phyloP scores from a whole-genome alignment of 2,888 invertebrate genomes.

The Timema podura region DNA sequence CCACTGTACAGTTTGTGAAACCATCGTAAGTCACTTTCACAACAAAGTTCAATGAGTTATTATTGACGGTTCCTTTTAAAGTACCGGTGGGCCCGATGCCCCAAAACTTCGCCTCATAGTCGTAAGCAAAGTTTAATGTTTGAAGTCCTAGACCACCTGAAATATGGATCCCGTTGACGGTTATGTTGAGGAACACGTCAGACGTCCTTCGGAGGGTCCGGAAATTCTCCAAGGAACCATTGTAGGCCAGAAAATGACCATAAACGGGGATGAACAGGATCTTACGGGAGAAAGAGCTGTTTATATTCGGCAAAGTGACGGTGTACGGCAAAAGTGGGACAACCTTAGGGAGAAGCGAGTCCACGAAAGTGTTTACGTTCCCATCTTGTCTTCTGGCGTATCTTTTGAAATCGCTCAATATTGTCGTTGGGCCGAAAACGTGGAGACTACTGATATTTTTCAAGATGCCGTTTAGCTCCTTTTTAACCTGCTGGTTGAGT shows the following conservation, averaged over 20 bases:
- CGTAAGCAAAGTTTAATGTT: not conserved
- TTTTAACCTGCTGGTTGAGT: not conserved
- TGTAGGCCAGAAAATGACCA: not conserved
- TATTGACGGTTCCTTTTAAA: not conserved
- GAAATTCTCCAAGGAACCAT: not conserved
- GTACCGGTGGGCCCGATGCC: not conserved
- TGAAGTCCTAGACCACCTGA: not conserved
- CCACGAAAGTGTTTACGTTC: conserved; percentile 2
- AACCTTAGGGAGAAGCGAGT: not conserved
- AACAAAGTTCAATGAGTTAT: conserved; percentile 2
- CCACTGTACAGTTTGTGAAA: not conserved
- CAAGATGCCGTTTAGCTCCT: not conserved
- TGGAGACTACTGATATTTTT: not conserved
- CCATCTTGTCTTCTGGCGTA: not conserved
- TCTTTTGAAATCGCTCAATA: not conserved
- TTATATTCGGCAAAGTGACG: not conserved
- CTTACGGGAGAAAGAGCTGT: not conserved
- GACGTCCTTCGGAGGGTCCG: conserved; percentile 5
- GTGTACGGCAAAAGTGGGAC: not conserved
- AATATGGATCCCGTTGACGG: not conserved
- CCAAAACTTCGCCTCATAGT: not conserved
- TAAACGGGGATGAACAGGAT: not conserved
- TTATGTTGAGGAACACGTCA: not conserved
- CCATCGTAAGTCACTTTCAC: not conserved
- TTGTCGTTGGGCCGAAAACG: not conserved